phyloP scores from a whole-genome alignment of 2,113 vertebrate species.

The Pitta sordida region DNA sequence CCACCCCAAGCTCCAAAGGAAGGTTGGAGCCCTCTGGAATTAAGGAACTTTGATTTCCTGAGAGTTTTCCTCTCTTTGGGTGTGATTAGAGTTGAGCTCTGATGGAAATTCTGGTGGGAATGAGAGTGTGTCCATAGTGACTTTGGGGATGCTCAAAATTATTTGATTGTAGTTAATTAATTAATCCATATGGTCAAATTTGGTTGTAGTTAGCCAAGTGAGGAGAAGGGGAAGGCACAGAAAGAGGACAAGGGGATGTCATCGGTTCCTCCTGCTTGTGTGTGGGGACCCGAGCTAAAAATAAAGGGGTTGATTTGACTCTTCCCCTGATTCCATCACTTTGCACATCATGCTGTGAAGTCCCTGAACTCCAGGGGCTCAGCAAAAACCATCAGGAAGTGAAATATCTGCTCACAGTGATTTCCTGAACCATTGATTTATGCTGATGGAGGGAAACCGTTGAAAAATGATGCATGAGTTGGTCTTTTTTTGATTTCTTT shows the following conservation, averaged over 20 bases:
- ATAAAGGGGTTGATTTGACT: background rate
- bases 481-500: background rate
- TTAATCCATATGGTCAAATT: background rate
- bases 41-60: background rate
- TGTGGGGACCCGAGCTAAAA: background rate
- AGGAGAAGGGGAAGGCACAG: background rate
- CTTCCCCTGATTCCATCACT: background rate
- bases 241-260: background rate
- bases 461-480: background rate
- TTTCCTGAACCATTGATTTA: background rate
- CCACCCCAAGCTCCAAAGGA: background rate
- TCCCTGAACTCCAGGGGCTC: background rate
- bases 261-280: background rate
- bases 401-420: background rate
- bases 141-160: background rate
- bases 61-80: background rate
- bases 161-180: background rate
- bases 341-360: fast-evolving
- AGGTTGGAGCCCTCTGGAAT: fast-evolving
- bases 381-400: background rate
- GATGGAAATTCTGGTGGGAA: background rate
- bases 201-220: background rate
- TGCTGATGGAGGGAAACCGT: background rate
- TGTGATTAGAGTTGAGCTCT: background rate
- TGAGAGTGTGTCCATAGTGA: background rate